Percentiles rank a stretch among this genome's conserved stretches.
phyloP scores from a whole-genome alignment of 2,113 vertebrate genomes.

The Lophotis ruficrista region DNA sequence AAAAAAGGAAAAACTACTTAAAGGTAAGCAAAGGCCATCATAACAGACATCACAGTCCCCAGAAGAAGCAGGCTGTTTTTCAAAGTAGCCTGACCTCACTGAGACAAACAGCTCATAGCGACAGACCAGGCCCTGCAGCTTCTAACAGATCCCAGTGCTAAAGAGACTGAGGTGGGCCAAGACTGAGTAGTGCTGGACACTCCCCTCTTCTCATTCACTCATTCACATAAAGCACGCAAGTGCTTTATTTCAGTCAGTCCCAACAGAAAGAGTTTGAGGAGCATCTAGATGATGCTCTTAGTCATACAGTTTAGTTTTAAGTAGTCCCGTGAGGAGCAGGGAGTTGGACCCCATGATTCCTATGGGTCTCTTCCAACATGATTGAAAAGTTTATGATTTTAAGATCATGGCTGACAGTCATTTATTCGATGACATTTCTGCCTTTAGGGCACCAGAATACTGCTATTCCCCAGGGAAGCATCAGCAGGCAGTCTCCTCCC shows the following conservation, averaged over 20 bases:
- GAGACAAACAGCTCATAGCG: neutral
- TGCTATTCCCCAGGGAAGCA: neutral
- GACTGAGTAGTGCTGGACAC: neutral
- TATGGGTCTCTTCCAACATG: neutral
- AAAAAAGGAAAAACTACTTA: neutral
- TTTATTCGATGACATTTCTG: neutral
- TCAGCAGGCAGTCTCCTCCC: neutral
- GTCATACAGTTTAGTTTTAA: neutral
- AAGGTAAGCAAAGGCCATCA: too few relatives aligned
- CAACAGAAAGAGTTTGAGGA: neutral
- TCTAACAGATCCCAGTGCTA: neutral
- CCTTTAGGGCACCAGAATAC: neutral
- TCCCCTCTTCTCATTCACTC: neutral
- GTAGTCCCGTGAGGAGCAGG: neutral
- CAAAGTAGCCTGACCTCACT: neutral
- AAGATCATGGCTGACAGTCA: neutral
- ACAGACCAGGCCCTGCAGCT: neutral
- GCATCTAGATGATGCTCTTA: neutral
- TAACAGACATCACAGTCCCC: neutral
- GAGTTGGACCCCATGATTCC: neutral
- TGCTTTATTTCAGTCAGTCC: neutral
- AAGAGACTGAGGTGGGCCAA: neutral
- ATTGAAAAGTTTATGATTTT: neutral
- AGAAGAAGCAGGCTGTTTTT: neutral
- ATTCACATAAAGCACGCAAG: fast-evolving